Evolutionary conservation across 2,113 vertebrate genomes (phyloP), one percentile per base, ranked within the genome.

Genomic region (Oryzias javanicus): DNA sequence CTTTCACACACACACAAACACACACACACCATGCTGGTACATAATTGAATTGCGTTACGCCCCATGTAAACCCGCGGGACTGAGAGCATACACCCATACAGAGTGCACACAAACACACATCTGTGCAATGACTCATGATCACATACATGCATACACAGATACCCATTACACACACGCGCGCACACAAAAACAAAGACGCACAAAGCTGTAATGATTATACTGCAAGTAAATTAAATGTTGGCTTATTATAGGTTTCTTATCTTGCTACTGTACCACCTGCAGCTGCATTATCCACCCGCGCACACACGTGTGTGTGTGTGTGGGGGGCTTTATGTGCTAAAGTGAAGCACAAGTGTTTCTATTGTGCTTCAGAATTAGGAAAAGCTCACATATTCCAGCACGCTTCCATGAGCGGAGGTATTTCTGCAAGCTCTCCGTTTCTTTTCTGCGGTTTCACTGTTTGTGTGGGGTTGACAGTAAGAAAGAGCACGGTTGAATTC

Each of bases 21-120:
- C 8, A 35, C 46, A 60, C 27, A 50, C 35, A 35, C 35, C 35
- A 35, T 20, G 59, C 53, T 80, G 68, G 66, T 74, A 84, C 81
- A 84, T 76, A 84, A 83, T 70, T 75, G 77, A 71, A 65, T 66
- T 47, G 70, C 75, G 64, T 79, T 78, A 79, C 48, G 5, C 24
- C 47, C 60, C 29, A 64, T 81, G 75, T 74, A 74, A 64, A 58
- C 79, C 56, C 25, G 0, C 55, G 52, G 52, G 63, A 35, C 35
- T 35, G 35, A 74, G 61, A 41, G 24, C 52, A 35, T 42, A 46
- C 8, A 58, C 22, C 3, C 14, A 58, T 49, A 61, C 61, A 42
- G 35, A 25, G 27, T 7, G 35, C 29, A 59, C 57, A 60, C 27
- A 42, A 16, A 57, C 42, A 64, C 52, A 50, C 12, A 42, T 19